Conservation (phyloP, 2,797 vertebrate genomes). For the Enteromius argenteus region DNA sequence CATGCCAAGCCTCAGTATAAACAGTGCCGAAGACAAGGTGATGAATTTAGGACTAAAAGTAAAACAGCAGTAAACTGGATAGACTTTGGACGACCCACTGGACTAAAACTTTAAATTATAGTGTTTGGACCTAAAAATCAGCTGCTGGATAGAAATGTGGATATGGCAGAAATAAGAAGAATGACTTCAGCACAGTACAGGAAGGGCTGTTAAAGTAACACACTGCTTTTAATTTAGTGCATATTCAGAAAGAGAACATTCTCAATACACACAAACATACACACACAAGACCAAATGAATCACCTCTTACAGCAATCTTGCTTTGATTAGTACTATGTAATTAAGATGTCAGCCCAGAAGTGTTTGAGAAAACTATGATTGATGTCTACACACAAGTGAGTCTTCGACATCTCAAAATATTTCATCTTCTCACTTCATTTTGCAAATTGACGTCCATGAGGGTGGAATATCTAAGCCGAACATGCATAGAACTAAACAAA, state of each 20-base stretch:
- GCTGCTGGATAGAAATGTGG: slow-evolving; percentile 69
- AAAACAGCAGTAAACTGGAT: slow-evolving; percentile 65
- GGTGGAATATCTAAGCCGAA: slow-evolving; percentile 4
- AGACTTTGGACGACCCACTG: slow-evolving; percentile 71
- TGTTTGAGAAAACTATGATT: slow-evolving; percentile 43
- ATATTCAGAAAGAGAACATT: slow-evolving; percentile 15
- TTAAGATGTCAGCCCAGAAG: slow-evolving; percentile 48
- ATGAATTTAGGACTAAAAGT: slow-evolving; percentile 49
- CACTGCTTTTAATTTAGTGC: slow-evolving; percentile 18
- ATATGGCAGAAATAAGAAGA: slow-evolving; percentile 60
- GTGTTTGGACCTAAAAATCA: slow-evolving; percentile 59
- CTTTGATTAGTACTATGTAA: slow-evolving; percentile 54
- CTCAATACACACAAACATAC: slow-evolving; percentile 19
- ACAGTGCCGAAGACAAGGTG: slow-evolving; percentile 1
- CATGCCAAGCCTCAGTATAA: neutral
- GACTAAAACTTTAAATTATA: slow-evolving; percentile 63
- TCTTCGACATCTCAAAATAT: slow-evolving; percentile 45
- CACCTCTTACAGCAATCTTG: slow-evolving; percentile 18
- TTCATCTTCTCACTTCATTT: slow-evolving; percentile 30
- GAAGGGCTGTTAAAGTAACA: slow-evolving; percentile 30
- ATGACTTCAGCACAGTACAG: slow-evolving; percentile 42
- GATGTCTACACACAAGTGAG: slow-evolving; percentile 34
- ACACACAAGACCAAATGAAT: slow-evolving; percentile 27
- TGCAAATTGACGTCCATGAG: slow-evolving; percentile 26
- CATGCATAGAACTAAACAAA: neutral